Evolutionary conservation across 2,113 vertebrate genomes (phyloP).

Genomic region (Gallinago paraguaiae): DNA sequence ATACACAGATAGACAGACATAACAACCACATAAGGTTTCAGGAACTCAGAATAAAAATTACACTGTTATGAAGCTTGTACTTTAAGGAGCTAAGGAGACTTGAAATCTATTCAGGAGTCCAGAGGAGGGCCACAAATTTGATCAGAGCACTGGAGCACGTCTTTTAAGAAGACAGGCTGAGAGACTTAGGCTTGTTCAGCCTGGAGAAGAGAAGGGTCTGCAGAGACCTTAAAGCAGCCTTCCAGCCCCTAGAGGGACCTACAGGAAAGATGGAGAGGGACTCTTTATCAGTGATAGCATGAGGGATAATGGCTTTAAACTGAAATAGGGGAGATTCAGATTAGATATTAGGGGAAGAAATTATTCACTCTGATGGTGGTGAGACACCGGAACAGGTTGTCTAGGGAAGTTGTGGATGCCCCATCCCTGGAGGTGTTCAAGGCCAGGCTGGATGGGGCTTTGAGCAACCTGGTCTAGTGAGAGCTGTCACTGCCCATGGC

Average conservation of each 20-base stretch:
- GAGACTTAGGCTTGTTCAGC: neutral
- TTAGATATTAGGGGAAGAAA: neutral
- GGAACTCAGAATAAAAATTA: neutral
- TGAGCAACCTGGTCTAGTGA: neutral
- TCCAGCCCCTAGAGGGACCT: neutral
- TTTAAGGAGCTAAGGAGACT: neutral
- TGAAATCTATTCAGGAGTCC: neutral
- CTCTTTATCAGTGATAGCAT: neutral
- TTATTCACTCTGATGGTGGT: neutral
- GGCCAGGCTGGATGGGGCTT: neutral
- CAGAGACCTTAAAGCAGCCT: neutral
- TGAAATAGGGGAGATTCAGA: neutral
- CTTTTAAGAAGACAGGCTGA: neutral
- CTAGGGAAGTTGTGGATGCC: neutral
- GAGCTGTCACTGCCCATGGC: neutral
- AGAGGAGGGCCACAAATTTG: neutral
- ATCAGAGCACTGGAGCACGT: neutral
- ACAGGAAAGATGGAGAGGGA: neutral
- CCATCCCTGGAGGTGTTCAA: neutral
- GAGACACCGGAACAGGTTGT: neutral
- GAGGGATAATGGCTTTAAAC: neutral
- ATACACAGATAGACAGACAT: neutral
- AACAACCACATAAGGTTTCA: neutral
- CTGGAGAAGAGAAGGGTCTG: neutral
- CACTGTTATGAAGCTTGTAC: neutral